These are phyloP conservation scores for Tragulus kanchil DNA, from an alignment of 2,113 vertebrate genomes.

Conservation along the genomic window DNA sequence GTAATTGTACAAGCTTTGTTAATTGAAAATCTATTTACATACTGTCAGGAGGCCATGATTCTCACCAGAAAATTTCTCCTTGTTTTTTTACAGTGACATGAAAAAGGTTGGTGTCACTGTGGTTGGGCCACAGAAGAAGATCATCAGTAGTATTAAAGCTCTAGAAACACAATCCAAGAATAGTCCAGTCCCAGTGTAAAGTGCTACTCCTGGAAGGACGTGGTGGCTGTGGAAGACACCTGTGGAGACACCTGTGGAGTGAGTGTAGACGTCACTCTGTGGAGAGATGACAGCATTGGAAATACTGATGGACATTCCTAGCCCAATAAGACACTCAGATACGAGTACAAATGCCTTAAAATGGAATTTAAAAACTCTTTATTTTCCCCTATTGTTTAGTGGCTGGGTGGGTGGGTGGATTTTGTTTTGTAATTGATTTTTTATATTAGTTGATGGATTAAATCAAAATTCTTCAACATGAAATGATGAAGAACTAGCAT, in stretches of 20 bases:
- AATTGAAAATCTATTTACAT: neutral
- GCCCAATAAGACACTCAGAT: constrained; percentile 87
- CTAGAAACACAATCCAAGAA: constrained; percentile 97
- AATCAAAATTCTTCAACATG: constrained; percentile 84
- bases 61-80: neutral
- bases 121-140: constrained; percentile 97
- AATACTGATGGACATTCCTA: constrained; percentile 79
- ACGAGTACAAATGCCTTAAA: constrained; percentile 92
- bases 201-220: constrained; percentile 70
- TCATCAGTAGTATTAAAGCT: constrained; percentile 97
- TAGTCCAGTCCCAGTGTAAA: constrained; percentile 96
- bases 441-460: constrained; percentile 84
- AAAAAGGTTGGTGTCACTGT: constrained; percentile 97
- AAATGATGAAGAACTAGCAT: constrained; percentile 83
- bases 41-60: neutral
- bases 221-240: constrained; percentile 65
- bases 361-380: constrained; percentile 86
- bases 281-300: constrained; percentile 74
- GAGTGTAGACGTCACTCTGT: constrained; percentile 33
- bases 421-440: constrained; percentile 80
- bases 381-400: constrained; percentile 85
- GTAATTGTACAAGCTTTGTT: neutral
- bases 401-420: constrained; percentile 82
- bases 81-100: constrained; percentile 91
- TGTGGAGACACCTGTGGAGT: neutral